Base-by-base conservation (phyloP, 2,888 invertebrate genomes). In the Lysandra bellargus region DNA sequence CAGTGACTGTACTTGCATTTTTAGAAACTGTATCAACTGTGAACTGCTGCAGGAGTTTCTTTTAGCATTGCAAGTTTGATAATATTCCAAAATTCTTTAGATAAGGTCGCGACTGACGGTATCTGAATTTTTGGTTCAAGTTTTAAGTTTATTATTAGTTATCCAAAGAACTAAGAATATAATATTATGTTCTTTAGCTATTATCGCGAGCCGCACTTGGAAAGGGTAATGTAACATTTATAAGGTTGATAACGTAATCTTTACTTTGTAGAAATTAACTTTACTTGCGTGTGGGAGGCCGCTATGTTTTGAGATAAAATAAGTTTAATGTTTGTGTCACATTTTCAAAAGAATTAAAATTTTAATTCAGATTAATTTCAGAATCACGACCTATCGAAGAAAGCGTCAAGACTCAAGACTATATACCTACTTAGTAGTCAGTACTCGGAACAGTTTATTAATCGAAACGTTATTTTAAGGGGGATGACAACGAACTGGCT, bases 191-290 rank as follows among this genome's bases (percentile, higher is more conserved):
- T 61, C 23, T 61, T 61, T n/a, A 23, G 61, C 9, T 69, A 4
- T 3, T 69, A 33, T 69, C 64, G 64, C 9, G 14, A 33, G 30
- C 64, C 33, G 30, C 9, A 1, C 64, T 23, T 69, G 14, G 64
- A 69, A 69, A 69, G 64, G 64, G 64, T 69, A 69, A 69, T 69
- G 64, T 69, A 9, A 69, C 30, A 69, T 69, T 69, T 69, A 69
- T 69, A 69, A 69, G 23, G 30, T 4, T 30, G 64, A 69, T 69
- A 69, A 69, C 30, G 64, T 69, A 69, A 69, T 69, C 33, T 69
- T 69, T 69, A 69, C 64, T 69, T 69, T 9, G 30, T 33, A 69
- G 64, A 69, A 69, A 69, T 30, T 69, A 69, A 69, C 64, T 30
- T 69, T 61, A 61, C 23, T n/a, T 23, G 61, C 3, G 7, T 61